These are phyloP conservation scores for Drosophila pruinosa DNA, from an alignment of 1,140 invertebrate species.

Conservation along the genomic window DNA sequence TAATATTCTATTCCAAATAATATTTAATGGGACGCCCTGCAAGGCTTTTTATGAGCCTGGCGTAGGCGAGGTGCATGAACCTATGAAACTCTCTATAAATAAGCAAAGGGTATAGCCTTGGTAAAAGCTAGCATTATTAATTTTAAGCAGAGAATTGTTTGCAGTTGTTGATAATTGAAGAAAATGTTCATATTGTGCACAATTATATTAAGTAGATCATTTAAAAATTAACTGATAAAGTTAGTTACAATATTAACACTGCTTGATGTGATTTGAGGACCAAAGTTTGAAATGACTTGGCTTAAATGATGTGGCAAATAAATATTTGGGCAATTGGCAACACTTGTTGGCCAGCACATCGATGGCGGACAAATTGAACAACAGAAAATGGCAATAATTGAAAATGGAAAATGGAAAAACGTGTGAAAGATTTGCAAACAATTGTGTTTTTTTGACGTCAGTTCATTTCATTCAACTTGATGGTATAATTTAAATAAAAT, in stretches of 20 bases:
- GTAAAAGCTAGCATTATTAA: background rate
- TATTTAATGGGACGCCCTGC: slow-evolving; percentile 57
- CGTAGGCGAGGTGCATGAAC: slow-evolving; percentile 37
- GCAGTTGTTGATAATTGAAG: no score
- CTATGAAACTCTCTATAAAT: background rate
- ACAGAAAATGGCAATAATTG: background rate
- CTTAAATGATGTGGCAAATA: background rate
- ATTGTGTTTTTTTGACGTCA: background rate
- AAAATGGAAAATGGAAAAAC: background rate
- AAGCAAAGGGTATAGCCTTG: background rate
- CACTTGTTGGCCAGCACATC: background rate
- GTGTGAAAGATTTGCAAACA: slow-evolving; percentile 14
- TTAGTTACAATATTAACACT: no score
- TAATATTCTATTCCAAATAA: slow-evolving; percentile 15
- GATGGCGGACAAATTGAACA: background rate
- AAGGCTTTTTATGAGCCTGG: slow-evolving; percentile 51
- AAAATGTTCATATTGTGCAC: no score
- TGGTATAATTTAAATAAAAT: slow-evolving; percentile 42
- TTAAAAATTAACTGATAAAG: no score
- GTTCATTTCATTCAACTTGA: background rate
- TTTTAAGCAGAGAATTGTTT: no score
- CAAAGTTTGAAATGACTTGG: background rate
- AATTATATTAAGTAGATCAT: no score
- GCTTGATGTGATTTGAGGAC: background rate
- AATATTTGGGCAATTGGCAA: background rate